Conservation (phyloP, 2,113 vertebrate species). For the Mustelus asterias region DNA sequence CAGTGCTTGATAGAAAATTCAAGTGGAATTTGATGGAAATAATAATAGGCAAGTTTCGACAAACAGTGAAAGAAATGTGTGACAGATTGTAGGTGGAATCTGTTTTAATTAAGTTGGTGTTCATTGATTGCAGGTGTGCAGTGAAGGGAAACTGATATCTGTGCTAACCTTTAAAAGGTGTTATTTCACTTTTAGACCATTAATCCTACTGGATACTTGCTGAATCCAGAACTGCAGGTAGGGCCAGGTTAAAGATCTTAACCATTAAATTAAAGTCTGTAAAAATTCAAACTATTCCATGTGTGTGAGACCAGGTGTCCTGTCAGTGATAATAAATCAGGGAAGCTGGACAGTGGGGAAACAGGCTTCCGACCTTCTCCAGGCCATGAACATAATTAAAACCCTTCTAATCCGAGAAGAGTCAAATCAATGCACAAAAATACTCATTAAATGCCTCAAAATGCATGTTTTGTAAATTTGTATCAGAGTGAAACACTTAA, state of each 20-base stretch:
- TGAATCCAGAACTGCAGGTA: slow-evolving; percentile 6
- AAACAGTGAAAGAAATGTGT: slow-evolving; percentile 32
- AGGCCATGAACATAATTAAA: not conserved
- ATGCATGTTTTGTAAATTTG: not conserved
- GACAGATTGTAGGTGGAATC: slow-evolving; percentile 24
- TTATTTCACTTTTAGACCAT: slow-evolving; percentile 17
- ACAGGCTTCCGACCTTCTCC: not conserved
- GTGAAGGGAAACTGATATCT: not conserved
- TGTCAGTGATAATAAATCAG: not conserved
- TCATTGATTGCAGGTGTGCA: slow-evolving; percentile 26
- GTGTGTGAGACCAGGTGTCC: not conserved
- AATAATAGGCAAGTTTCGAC: slow-evolving; percentile 11
- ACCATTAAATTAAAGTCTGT: not conserved
- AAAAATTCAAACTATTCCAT: not conserved
- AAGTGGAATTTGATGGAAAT: slow-evolving; percentile 10
- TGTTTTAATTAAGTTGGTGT: not conserved
- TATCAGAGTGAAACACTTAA: not conserved
- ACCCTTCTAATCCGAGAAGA: not conserved
- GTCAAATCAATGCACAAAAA: not conserved
- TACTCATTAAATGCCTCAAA: not conserved
- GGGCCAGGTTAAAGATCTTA: not conserved
- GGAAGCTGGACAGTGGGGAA: not conserved
- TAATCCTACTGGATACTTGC: not conserved
- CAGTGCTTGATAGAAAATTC: not conserved
- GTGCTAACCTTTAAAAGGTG: not conserved